These are phyloP conservation scores for Drosophila macrospina DNA, from an alignment of 2,888 invertebrate genomes.

Conservation along the genomic window DNA sequence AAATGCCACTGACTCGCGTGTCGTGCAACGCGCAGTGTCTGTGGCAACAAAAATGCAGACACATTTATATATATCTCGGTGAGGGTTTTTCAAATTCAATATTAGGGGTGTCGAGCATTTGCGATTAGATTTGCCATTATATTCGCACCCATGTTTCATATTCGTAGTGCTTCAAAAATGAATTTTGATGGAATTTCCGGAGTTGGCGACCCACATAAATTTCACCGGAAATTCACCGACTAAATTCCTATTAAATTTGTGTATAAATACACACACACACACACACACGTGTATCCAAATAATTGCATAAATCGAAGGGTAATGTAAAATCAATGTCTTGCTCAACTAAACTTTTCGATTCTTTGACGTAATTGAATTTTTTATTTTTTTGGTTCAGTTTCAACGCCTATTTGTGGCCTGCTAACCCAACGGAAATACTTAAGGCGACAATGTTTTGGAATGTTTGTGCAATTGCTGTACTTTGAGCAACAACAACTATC, in stretches of 20 bases:
- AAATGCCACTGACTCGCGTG: no score
- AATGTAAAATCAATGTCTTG: constrained; percentile 4
- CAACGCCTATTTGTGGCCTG: constrained; percentile 1
- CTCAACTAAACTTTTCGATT: constrained; percentile 3
- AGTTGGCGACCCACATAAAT: constrained; percentile 8
- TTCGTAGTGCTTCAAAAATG: not conserved
- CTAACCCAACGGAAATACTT: constrained; percentile 31
- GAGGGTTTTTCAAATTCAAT: not conserved
- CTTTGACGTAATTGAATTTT: constrained; percentile 27
- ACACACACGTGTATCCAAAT: not conserved
- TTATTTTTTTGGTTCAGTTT: not conserved
- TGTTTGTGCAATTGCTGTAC: constrained; percentile 6
- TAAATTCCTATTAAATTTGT: not conserved
- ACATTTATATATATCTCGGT: not conserved
- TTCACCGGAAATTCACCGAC: not conserved
- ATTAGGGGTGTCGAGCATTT: not conserved
- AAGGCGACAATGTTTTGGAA: constrained; percentile 7
- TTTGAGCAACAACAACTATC: not conserved
- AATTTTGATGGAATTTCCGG: constrained; percentile 5
- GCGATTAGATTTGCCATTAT: constrained; percentile 1
- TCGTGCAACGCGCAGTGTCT: no score
- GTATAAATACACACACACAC: not conserved
- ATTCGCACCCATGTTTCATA: not conserved
- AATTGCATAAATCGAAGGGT: constrained; percentile 23
- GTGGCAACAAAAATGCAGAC: not conserved